These are phyloP conservation scores for Oceanodroma leucorhoa DNA, from an alignment of 2,797 vertebrate species.

Conservation along the genomic window DNA sequence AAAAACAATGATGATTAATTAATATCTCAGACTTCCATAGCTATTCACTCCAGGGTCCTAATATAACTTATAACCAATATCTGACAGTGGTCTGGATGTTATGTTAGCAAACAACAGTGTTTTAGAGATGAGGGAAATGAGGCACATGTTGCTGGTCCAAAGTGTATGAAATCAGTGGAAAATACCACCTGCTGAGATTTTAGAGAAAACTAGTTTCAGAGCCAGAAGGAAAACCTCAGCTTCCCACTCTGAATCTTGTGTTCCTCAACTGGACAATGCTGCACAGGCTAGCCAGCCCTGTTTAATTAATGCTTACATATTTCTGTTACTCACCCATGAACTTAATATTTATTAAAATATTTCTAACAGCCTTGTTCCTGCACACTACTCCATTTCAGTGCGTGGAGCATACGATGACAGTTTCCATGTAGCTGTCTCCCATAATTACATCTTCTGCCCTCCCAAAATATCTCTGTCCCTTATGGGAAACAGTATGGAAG, in stretches of 20 bases:
- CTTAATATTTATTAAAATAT: not conserved
- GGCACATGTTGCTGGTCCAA: not conserved
- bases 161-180: not conserved
- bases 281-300: not conserved
- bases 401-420: not conserved
- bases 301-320: not conserved
- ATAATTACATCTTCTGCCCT: slow-evolving; percentile 52
- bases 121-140: not conserved
- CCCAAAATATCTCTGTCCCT: slow-evolving; percentile 65
- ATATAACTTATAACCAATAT: not conserved
- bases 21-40: not conserved
- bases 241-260: not conserved
- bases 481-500: slow-evolving; percentile 46
- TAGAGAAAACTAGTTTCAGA: not conserved
- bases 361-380: not conserved
- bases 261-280: not conserved
- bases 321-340: not conserved
- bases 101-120: not conserved
- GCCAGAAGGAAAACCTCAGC: not conserved
- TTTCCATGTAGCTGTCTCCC: slow-evolving; percentile 3
- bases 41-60: not conserved
- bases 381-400: not conserved
- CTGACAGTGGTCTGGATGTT: not conserved
- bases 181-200: not conserved
- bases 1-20: not conserved